Evolutionary conservation across 1,140 invertebrate species (phyloP), one percentile per base, ranked within the genome.

Genomic region (Drosophila cardini): DNA sequence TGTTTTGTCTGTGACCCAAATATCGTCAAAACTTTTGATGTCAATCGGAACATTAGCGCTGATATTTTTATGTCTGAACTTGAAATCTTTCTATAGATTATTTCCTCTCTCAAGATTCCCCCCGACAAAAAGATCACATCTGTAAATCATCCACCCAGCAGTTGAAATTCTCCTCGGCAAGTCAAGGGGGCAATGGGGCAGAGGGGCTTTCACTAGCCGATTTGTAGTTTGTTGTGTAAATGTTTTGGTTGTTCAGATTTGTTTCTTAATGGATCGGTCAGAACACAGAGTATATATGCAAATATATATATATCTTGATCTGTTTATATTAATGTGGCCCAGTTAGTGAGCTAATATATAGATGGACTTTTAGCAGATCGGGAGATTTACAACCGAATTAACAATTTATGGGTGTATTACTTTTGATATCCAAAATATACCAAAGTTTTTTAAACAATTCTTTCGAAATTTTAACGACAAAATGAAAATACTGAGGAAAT

Each of bases 1-100:
- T 60, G 50, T 67, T 50, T 45, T 32, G 40, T 70, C 58, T 71
- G 30, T 71, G 72, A 64, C 72, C 72, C 72, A 75, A 63, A 75
- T 71, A 46, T 52, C 13, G 18, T 7, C 30, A 30, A 46, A 38
- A 42, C 38, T 69, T 69, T 73, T 68, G 48, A 67, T 67, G 55
- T 53, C 42, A 60, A 56, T 55, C 21, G 15, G 1, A 26, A 52
- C 65, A 60, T 68, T 70, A 60, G 36, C 38, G 30, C 5, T 30
- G 13, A 48, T 62, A 63, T 70, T 56, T 64, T 40, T 55, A 18
- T 58, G 55, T 11, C 11, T 73, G 71, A 73, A 73, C 71, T 73
- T 73, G 71, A 73, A 73, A 55, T 50, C 32, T 30, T 52, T 30
- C 52, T 18, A 55, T 32, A 5, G 50, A 9, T 36, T 36, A 13